Evolutionary conservation across 1,140 invertebrate species (phyloP).

Genomic region (Megalonaias nervosa): DNA sequence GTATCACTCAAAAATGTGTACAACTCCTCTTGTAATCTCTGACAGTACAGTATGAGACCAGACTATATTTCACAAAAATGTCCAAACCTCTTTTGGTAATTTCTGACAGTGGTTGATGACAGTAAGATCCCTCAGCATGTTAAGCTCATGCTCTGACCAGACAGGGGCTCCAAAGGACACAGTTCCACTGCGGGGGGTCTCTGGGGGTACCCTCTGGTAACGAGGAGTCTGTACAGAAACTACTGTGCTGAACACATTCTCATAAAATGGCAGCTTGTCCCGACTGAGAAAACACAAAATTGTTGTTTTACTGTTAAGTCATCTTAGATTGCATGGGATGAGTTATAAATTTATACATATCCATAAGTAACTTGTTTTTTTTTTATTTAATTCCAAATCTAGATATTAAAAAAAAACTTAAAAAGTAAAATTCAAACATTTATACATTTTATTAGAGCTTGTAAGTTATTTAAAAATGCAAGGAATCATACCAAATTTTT

Average conservation of each 20-base stretch:
- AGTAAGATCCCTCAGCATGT: conserved; percentile 51
- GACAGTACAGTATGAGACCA: conserved; percentile 23
- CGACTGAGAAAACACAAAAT: conserved; percentile 48
- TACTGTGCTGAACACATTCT: conserved; percentile 59
- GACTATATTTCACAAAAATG: too few relatives aligned
- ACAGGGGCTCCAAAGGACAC: conserved; percentile 21
- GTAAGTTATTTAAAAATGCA: too few relatives aligned
- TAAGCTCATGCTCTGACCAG: conserved; percentile 48
- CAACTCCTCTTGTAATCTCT: too few relatives aligned
- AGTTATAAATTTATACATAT: too few relatives aligned
- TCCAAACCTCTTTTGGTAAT: conserved; percentile 16
- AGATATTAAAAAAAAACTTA: too few relatives aligned
- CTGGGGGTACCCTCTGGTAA: conserved; percentile 34
- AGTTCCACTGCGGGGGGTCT: conserved; percentile 22
- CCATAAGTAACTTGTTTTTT: too few relatives aligned
- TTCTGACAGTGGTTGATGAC: conserved; percentile 39
- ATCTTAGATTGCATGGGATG: too few relatives aligned
- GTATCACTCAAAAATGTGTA: too few relatives aligned
- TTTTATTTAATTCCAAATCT: not conserved
- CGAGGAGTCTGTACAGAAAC: conserved; percentile 53
- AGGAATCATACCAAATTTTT: too few relatives aligned
- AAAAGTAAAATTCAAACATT: too few relatives aligned
- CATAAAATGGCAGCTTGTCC: conserved; percentile 65
- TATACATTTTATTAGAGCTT: too few relatives aligned
- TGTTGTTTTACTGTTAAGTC: too few relatives aligned